Percentiles rank a stretch among this genome's conserved stretches.
Conservation (phyloP, 2,113 vertebrate genomes). For the Calidris pygmaea region DNA sequence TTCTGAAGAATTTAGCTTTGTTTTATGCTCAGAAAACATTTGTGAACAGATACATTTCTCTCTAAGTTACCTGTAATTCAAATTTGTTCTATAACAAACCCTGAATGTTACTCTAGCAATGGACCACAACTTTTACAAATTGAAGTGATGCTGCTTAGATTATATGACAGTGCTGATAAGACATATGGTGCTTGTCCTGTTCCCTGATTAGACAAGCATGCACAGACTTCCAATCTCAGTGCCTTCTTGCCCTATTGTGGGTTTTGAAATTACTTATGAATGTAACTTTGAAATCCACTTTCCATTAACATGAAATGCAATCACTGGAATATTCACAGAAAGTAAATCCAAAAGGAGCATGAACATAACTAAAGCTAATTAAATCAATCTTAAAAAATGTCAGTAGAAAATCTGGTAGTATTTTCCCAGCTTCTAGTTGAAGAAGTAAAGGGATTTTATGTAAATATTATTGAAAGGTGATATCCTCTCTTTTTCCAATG, state of each 20-base stretch:
- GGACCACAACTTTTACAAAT: neutral
- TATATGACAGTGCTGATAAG: neutral
- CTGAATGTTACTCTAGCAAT: neutral
- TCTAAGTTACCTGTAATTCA: neutral
- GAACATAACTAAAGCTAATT: neutral
- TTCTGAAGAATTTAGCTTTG: neutral
- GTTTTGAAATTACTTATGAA: neutral
- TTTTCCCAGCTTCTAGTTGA: slow-evolving; percentile 4
- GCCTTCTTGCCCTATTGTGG: neutral
- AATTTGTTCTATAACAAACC: neutral
- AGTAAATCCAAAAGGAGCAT: neutral
- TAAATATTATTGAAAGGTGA: slow-evolving; percentile 40
- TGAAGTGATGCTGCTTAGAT: neutral
- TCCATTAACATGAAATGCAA: neutral
- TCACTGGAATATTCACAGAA: neutral
- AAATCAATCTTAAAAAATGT: slow-evolving; percentile 1
- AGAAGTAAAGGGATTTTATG: neutral
- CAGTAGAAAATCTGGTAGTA: slow-evolving; percentile 20
- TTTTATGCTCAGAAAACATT: neutral
- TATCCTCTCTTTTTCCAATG: neutral
- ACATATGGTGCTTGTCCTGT: neutral
- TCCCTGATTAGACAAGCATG: neutral
- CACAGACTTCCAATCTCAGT: neutral
- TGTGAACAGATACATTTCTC: neutral
- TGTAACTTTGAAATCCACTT: slow-evolving; percentile 2